Percentiles rank a stretch among this genome's conserved stretches.
phyloP scores from a whole-genome alignment of 2,113 vertebrate species.

The Bos taurus region ARS-UCD2.0 NC_037333.1:53057001-53057500 shows the following conservation, averaged over 20 bases:
- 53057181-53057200: neutral
- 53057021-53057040: neutral
- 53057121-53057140: neutral
- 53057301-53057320: neutral
- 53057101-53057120: neutral
- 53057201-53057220: neutral
- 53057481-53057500: neutral
- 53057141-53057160: neutral
- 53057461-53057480: neutral
- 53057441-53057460: neutral
- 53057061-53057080: neutral
- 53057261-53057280: neutral
- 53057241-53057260: neutral
- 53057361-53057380: neutral
- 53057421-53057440: neutral
- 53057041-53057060: neutral
- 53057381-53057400: neutral
- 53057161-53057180: neutral
- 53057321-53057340: neutral
- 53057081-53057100: neutral
- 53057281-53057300: neutral
- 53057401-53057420: neutral
- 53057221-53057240: neutral
- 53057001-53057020: neutral
- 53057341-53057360: neutral